These are phyloP conservation scores for Brachylomia viminalis DNA, from an alignment of 2,888 invertebrate genomes.

Conservation along the genomic window DNA sequence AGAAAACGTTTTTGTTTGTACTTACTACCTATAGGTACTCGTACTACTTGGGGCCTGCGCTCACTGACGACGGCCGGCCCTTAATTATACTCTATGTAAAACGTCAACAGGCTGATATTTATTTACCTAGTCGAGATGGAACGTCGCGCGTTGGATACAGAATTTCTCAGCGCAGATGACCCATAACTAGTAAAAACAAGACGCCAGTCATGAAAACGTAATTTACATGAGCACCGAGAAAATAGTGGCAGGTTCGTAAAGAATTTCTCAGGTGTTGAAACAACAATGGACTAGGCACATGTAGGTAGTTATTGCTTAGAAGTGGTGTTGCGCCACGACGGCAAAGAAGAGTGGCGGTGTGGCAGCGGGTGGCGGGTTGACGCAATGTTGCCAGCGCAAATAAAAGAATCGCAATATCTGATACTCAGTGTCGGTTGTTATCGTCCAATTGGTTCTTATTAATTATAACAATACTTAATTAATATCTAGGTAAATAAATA, in stretches of 20 bases:
- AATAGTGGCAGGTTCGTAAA: slow-evolving; percentile 60
- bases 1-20: background rate
- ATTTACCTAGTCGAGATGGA: slow-evolving; percentile 15
- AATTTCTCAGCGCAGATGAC: slow-evolving; percentile 18
- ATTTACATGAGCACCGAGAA: slow-evolving; percentile 51
- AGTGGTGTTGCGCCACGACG: slow-evolving; percentile 60
- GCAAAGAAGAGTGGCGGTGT: slow-evolving; percentile 51
- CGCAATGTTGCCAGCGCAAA: slow-evolving; percentile 55
- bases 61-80: no score
- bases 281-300: slow-evolving; percentile 66
- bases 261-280: slow-evolving; percentile 72
- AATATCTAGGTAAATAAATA: no score
- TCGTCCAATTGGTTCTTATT: slow-evolving; percentile 1
- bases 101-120: background rate
- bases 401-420: slow-evolving; percentile 46
- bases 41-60: no score
- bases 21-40: no score
- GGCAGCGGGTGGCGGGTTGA: slow-evolving; percentile 45
- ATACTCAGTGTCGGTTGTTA: slow-evolving; percentile 12
- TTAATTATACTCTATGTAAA: background rate
- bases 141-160: slow-evolving; percentile 16
- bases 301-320: slow-evolving; percentile 67
- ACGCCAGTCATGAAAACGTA: slow-evolving; percentile 48
- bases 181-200: slow-evolving; percentile 47
- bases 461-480: slow-evolving; percentile 1